These are phyloP conservation scores for Tokudaia tokunoshimensis DNA, from an alignment of 2,797 vertebrate species.

Conservation along the genomic window DNA sequence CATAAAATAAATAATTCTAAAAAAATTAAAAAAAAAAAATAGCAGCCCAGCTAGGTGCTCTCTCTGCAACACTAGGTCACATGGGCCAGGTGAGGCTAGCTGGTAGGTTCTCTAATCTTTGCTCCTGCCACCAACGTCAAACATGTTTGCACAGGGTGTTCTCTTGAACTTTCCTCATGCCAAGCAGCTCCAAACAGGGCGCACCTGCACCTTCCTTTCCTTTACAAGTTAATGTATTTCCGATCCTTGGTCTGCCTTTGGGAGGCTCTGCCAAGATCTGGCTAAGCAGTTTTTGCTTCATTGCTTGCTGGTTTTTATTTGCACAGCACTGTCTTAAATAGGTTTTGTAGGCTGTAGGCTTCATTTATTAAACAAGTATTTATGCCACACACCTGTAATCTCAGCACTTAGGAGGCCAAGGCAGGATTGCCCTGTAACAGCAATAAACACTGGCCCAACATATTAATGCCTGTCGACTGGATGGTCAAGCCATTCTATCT, in stretches of 20 bases:
- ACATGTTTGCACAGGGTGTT: background rate
- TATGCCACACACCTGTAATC: background rate
- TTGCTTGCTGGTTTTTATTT: conserved; percentile 28
- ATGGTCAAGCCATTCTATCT: background rate
- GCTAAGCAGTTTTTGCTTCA: background rate
- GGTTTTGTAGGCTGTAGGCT: background rate
- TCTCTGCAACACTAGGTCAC: background rate
- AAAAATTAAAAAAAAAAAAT: too few species aligned
- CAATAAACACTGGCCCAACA: background rate
- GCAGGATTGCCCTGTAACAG: background rate
- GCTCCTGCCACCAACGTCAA: background rate
- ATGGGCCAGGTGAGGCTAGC: background rate
- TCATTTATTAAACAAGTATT: conserved; percentile 4
- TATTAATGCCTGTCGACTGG: background rate
- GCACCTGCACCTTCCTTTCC: background rate
- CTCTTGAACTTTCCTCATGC: background rate
- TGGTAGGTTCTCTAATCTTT: background rate
- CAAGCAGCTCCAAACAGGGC: background rate
- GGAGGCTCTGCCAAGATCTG: background rate
- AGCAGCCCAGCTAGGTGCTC: background rate
- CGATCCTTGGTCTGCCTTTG: background rate
- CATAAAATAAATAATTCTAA: too few species aligned
- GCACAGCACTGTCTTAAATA: background rate
- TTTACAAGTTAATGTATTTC: background rate
- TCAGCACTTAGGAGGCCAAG: background rate